phyloP scores from a whole-genome alignment of 2,888 invertebrate genomes.

The Andrena marginata region DNA sequence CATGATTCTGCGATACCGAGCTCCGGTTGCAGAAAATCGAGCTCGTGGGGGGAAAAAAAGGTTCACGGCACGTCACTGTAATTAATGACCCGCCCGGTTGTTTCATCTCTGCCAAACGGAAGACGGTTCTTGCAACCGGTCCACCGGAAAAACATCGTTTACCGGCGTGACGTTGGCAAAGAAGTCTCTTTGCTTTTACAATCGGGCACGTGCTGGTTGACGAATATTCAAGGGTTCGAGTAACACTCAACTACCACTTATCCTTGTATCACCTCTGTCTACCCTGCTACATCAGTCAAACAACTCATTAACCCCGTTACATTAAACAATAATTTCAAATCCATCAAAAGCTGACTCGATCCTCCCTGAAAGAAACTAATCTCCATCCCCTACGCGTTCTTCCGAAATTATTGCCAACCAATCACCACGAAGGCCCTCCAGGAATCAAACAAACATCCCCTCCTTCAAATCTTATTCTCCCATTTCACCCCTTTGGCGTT shows the following conservation, averaged over 20 bases:
- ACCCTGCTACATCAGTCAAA: not conserved
- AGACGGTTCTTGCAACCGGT: slow-evolving; percentile 52
- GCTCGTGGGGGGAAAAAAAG: slow-evolving; percentile 46
- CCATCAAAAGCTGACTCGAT: no score
- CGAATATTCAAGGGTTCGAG: not conserved
- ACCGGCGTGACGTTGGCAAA: slow-evolving; percentile 65
- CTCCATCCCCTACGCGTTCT: no score
- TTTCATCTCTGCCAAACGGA: slow-evolving; percentile 62
- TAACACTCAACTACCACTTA: not conserved
- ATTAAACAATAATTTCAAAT: no score
- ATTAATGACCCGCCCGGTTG: slow-evolving; percentile 70
- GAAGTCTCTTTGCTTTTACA: slow-evolving; percentile 26
- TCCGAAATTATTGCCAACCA: not conserved
- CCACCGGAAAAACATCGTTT: slow-evolving; percentile 69
- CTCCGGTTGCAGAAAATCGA: slow-evolving; percentile 68
- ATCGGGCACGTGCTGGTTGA: slow-evolving; percentile 45
- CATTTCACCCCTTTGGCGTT: not conserved
- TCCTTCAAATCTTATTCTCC: not conserved
- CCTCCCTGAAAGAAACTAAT: no score
- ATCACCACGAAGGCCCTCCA: not conserved
- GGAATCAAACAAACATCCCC: not conserved
- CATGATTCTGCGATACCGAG: slow-evolving; percentile 69
- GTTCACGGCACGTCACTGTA: slow-evolving; percentile 65
- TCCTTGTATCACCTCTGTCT: not conserved
- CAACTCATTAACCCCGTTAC: no score